Conservation (phyloP, 2,797 vertebrate genomes). For the Meda fulgida region DNA sequence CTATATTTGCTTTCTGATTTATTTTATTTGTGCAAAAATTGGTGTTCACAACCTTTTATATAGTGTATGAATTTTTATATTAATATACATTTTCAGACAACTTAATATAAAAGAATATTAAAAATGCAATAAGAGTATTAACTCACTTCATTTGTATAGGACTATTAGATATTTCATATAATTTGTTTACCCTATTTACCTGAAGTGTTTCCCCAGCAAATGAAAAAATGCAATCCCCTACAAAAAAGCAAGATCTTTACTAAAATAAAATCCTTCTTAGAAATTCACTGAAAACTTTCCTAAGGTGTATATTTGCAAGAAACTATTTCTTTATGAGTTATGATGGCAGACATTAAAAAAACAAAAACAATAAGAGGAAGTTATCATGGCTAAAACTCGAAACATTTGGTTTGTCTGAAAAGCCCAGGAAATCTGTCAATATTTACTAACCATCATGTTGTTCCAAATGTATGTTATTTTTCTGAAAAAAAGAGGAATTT, state of each 20-base stretch:
- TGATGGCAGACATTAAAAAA: neutral
- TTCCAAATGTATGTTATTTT: neutral
- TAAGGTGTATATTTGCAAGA: neutral
- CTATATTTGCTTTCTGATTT: neutral
- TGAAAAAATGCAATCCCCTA: neutral
- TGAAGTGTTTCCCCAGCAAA: too few species aligned
- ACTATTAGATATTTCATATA: too few species aligned
- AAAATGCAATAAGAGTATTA: neutral
- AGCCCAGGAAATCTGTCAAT: neutral
- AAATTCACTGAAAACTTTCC: neutral
- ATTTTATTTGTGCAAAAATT: too few species aligned
- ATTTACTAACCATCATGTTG: neutral
- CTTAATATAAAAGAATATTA: too few species aligned
- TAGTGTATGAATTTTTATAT: neutral
- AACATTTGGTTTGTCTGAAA: neutral
- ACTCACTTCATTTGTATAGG: neutral
- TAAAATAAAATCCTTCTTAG: neutral
- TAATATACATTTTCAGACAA: neutral
- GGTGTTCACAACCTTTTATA: neutral
- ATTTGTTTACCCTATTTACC: too few species aligned
- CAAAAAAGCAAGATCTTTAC: neutral
- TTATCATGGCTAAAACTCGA: neutral
- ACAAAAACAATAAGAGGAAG: constrained; percentile 7
- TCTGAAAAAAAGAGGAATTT: neutral
- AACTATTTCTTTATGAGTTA: neutral